A percentile compares a stretch with the other conserved stretches of the same genome.
phyloP scores from a whole-genome alignment of 64 coral and sea anemone genomes.

The Pachyseris speciosa region DNA sequence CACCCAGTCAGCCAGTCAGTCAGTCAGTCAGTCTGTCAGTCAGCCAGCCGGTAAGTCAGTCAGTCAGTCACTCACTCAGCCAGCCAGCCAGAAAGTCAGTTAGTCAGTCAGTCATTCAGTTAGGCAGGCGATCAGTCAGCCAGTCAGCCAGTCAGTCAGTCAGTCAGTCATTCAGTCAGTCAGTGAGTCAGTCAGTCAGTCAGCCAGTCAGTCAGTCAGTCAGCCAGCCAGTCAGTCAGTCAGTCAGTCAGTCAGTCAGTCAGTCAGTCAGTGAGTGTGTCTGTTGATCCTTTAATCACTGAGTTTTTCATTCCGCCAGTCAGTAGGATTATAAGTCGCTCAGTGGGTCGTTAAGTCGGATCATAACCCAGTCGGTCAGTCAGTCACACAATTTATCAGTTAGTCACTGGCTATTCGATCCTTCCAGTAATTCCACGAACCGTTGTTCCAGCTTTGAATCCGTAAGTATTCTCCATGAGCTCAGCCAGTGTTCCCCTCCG shows the following conservation, averaged over 20 bases:
- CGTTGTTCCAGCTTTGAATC: slow-evolving; percentile 65
- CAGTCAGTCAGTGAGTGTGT: not conserved
- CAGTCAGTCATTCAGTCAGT: not conserved
- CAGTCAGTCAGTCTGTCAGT: not conserved
- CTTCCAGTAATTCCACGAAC: not conserved
- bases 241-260: not conserved
- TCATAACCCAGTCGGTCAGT: not conserved
- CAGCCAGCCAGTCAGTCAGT: not conserved
- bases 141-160: not conserved
- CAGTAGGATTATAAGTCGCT: too few species aligned
- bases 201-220: not conserved
- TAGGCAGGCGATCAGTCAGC: not conserved
- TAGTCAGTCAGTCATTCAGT: not conserved
- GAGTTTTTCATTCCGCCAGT: too few species aligned
- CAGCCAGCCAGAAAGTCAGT: not conserved
- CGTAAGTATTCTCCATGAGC: slow-evolving; percentile 65
- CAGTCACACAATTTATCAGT: not conserved
- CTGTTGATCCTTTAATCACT: too few species aligned
- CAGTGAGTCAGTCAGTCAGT: not conserved
- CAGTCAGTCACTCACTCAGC: not conserved
- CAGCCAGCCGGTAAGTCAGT: not conserved
- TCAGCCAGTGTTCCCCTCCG: slow-evolving; percentile 32
- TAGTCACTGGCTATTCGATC: not conserved
- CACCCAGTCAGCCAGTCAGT: not conserved
- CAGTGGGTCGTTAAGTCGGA: too few species aligned